phyloP scores from a whole-genome alignment of 2,113 vertebrate species.

The Morone chrysops region DNA sequence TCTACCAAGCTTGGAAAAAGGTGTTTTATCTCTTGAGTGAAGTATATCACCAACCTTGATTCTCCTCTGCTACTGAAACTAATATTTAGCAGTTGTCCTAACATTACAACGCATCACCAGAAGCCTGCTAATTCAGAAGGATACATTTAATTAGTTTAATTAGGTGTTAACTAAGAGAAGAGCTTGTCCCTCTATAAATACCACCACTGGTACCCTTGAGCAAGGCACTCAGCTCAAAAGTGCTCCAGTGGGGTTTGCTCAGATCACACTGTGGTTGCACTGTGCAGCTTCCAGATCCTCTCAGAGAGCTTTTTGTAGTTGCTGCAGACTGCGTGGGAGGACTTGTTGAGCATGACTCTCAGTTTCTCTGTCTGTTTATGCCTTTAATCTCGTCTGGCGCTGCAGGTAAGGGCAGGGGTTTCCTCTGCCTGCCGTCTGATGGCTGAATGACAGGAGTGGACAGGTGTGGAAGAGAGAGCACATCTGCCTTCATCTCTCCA shows the following conservation, averaged over 20 bases:
- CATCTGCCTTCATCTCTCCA: conserved; percentile 57
- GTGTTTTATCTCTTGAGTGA: not conserved
- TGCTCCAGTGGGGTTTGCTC: not conserved
- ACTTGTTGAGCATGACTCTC: conserved; percentile 71
- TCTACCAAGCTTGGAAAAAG: not conserved
- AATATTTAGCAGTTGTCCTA: not conserved
- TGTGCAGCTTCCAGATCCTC: conserved; percentile 30
- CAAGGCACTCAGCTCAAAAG: conserved; percentile 5
- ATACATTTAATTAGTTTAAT: not conserved
- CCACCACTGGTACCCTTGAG: not conserved
- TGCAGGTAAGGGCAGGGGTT: conserved; percentile 72
- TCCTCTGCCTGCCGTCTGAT: conserved; percentile 57
- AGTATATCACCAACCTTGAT: not conserved
- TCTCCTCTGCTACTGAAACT: not conserved
- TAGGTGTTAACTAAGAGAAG: not conserved
- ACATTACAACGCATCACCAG: not conserved
- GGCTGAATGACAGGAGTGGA: conserved; percentile 59
- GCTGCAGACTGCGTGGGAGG: conserved; percentile 77
- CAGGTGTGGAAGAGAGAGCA: conserved; percentile 76
- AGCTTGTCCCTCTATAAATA: not conserved
- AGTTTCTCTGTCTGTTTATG: conserved; percentile 61
- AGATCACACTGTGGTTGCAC: not conserved
- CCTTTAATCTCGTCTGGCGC: conserved; percentile 83
- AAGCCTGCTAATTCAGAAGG: not conserved
- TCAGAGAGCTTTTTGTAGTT: conserved; percentile 73